Base-by-base conservation (phyloP, 2,888 invertebrate species). In the Endomychus coccineus region DNA sequence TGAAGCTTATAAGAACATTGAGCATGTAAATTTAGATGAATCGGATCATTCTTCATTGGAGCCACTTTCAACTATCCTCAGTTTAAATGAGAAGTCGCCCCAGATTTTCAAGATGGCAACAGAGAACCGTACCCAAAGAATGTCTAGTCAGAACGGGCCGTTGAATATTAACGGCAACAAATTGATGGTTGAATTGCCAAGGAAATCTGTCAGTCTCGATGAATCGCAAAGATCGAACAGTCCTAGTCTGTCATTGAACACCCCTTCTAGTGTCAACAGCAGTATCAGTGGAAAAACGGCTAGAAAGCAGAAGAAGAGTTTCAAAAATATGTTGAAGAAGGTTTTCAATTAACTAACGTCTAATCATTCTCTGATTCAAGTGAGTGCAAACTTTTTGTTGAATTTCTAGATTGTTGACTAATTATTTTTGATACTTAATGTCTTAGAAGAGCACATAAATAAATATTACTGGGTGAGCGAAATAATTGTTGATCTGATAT, bases 291-390 rank as follows among this genome's bases (percentile, higher is more conserved):
- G 51, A 11, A 34, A 42, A 46, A 54, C 45, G 24, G 65, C 48
- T 44, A 58, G 54, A 19, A 78, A 77, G 53, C 68, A 69, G 45
- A 77, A 74, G 54, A 83, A 79, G 53, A 77, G 78, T 56, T 71
- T 87, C 48, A 84, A 80, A 62, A 81, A 79, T 66, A 77, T 86
- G 61, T 74, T 85, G 58, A 83, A 78, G 53, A 85, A 83, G 71
- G 79, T 86, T 59, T 86, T 86, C 27, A 31, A 25, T 3, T 37
- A 21, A 37, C n/a, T n/a, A n/a, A n/a, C n/a, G n/a, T n/a, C n/a
- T n/a, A n/a, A n/a, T n/a, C n/a, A n/a, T n/a, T n/a, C n/a, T n/a
- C n/a, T n/a, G n/a, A n/a, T n/a, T n/a, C n/a, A n/a, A n/a, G n/a
- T n/a, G n/a, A n/a, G n/a, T n/a, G n/a, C n/a, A n/a, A n/a, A n/a